These are phyloP conservation scores for Halocynthia aurantium DNA, from an alignment of 23 tunicate species.

Conservation along the genomic window DNA sequence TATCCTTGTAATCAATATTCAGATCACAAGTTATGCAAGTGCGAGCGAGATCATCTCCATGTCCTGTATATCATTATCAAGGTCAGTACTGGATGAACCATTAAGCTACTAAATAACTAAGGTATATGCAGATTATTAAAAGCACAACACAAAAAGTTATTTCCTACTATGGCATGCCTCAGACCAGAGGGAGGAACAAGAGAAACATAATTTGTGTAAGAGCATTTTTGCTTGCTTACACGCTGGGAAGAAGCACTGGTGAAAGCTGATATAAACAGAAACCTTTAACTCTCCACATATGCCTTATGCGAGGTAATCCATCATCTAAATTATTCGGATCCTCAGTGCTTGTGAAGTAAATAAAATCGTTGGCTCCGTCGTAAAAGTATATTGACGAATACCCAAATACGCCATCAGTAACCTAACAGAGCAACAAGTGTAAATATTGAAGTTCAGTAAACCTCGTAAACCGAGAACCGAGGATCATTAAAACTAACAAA, in stretches of 20 bases:
- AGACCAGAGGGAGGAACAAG: no score
- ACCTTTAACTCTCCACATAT: conserved; percentile 89
- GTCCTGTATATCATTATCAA: no score
- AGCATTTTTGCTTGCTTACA: no score
- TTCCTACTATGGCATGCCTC: no score
- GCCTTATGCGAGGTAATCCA: conserved; percentile 78
- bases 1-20: conserved; percentile 20
- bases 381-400: conserved; percentile 44
- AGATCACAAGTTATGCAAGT: conserved; percentile 61
- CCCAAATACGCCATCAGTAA: no score
- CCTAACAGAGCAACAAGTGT: conserved; percentile 16
- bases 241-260: no score
- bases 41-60: conserved; percentile 21
- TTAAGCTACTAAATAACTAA: no score
- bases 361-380: conserved; percentile 46
- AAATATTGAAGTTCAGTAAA: background rate
- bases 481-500: background rate
- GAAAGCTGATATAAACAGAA: no score
- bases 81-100: no score
- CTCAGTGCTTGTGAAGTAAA: conserved; percentile 81
- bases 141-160: no score
- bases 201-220: no score
- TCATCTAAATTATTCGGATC: background rate
- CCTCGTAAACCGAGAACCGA: background rate
- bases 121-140: no score